Evolutionary conservation across 1,140 invertebrate species (phyloP).

Genomic region (Drosophila virilis): DNA sequence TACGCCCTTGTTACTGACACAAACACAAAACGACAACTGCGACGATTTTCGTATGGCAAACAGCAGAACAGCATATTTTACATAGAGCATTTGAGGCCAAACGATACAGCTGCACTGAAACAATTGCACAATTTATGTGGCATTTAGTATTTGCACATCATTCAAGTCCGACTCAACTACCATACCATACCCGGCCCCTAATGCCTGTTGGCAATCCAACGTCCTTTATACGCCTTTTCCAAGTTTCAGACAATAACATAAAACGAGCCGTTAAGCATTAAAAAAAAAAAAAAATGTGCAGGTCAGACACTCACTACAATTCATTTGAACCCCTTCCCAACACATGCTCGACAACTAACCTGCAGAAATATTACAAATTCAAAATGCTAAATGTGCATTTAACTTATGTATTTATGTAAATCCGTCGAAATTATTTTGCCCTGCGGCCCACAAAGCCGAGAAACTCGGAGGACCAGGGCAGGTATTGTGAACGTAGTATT

Average conservation of each 20-base stretch:
- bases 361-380: conserved; percentile 82
- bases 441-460: conserved; percentile 18
- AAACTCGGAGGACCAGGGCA: neutral
- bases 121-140: conserved; percentile 81
- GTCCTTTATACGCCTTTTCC: conserved; percentile 13
- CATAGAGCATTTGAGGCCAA: conserved; percentile 28
- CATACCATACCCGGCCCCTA: conserved; percentile 22
- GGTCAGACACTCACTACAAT: conserved; percentile 34
- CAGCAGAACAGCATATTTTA: conserved; percentile 71
- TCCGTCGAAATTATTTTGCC: conserved; percentile 77
- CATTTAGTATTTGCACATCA: conserved; percentile 73
- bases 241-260: conserved; percentile 38
- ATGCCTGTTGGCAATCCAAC: conserved; percentile 50
- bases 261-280: conserved; percentile 65
- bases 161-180: conserved; percentile 38
- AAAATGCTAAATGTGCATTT: conserved; percentile 84
- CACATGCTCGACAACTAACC: conserved; percentile 65
- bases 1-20: conserved; percentile 2
- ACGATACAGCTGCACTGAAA: conserved; percentile 47
- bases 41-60: conserved; percentile 77
- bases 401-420: conserved; percentile 84
- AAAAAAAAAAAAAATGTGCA: conserved; percentile 41
- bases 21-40: conserved; percentile 49
- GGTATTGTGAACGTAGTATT: conserved; percentile 15
- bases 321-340: conserved; percentile 10